A percentile compares a stretch with the other conserved stretches of the same genome.
phyloP scores from a whole-genome alignment of 2,113 vertebrate genomes.

The Camelus bactrianus region DNA sequence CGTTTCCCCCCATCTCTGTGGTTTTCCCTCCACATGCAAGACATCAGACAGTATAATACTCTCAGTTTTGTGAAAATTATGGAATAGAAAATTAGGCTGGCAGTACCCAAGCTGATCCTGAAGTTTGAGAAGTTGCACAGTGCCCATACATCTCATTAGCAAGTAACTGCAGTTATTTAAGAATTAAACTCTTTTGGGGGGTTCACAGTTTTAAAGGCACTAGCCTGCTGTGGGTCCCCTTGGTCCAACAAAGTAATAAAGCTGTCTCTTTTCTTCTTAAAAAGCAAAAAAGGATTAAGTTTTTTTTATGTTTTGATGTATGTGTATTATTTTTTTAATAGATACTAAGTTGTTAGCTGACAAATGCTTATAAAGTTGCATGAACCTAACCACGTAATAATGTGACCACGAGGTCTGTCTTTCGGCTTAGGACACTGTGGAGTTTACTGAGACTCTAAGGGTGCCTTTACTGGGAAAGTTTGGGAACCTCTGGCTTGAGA shows the following conservation, averaged over 20 bases:
- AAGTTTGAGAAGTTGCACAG: neutral
- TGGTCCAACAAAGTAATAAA: no score
- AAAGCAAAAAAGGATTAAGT: no score
- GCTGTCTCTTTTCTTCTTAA: no score
- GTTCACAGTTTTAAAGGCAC: no score
- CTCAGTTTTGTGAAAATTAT: constrained; percentile 4
- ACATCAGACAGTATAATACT: no score
- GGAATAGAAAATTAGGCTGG: neutral
- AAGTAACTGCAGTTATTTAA: neutral
- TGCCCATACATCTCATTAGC: neutral
- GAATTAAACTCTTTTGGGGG: neutral
- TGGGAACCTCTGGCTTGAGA: neutral
- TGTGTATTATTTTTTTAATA: neutral
- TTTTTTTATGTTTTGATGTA: neutral
- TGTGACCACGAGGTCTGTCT: neutral
- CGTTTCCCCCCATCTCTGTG: no score
- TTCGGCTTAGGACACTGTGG: neutral
- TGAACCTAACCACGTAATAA: neutral
- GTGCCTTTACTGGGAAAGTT: neutral
- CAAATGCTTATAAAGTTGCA: neutral
- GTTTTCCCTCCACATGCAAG: neutral
- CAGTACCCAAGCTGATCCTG: neutral
- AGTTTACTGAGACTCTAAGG: neutral
- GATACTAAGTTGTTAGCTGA: neutral
- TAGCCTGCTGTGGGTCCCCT: no score